Evolutionary conservation across 2,888 invertebrate species (phyloP), one percentile per base, ranked within the genome.

Genomic region (Phanerotoma sp.): DNA sequence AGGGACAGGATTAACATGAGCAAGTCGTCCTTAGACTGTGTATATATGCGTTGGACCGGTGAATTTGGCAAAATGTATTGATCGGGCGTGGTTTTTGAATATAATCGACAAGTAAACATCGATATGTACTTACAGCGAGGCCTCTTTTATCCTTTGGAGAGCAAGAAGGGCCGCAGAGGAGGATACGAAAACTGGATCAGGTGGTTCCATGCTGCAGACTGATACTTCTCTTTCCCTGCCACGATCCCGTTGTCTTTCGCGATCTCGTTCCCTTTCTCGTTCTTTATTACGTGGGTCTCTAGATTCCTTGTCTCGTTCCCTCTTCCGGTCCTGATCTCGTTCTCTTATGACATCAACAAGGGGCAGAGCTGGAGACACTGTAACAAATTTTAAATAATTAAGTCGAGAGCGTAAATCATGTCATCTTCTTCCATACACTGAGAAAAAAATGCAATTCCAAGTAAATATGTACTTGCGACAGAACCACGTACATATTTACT

Each of bases 131-230:
- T 70, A 82, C 82, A 80, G 61, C 51, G 81, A 79, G 38, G 81
- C 78, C 68, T 81, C 81, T 68, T 82, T 82, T 75, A 82, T 79
- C 77, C 81, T 79, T 64, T 82, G 81, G 48, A 82, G 66, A 11
- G 82, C 79, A 55, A 82, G 71, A 38, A 82, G 72, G 15, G 82
- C 78, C 41, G 81, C 80, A 22, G 81, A 78, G 41, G 81, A 74
- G 28, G 77, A 76, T 33, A 75, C 75, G 66, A 74, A 76, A 53
- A 75, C 70, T 5, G 76, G 72, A 60, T 75, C 77, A 46, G 73
- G 67, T 54, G 74, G 70, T 65, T 77, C 77, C 68, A 77, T 74
- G 57, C 73, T 66, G 65, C 77, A 75, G 47, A 75, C 70, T 33
- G 75, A 68, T 54, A 71, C 64, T 48, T 72, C 73, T 33, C 66